These are phyloP conservation scores for Drosophila bunnanda DNA, from an alignment of 2,888 invertebrate genomes.

Conservation along the genomic window DNA sequence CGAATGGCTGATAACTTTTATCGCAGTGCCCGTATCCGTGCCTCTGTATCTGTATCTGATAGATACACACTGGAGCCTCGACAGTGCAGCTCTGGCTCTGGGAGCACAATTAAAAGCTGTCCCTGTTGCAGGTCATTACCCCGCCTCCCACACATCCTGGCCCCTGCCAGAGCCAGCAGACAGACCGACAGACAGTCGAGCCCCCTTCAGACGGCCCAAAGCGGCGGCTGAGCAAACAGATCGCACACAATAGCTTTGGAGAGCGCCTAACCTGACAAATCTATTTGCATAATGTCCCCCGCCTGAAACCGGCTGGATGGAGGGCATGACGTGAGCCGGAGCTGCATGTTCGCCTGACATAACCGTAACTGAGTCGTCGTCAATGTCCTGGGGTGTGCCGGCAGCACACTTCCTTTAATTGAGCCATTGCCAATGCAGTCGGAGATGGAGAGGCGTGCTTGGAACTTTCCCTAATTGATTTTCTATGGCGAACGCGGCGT, in stretches of 20 bases:
- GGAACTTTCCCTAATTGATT: conserved; percentile 68
- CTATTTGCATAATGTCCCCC: conserved; percentile 64
- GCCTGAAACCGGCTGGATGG: conserved; percentile 3
- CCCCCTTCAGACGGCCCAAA: conserved; percentile 60
- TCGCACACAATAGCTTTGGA: conserved; percentile 17
- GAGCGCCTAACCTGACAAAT: conserved; percentile 40
- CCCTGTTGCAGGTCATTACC: conserved; percentile 62
- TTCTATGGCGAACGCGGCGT: conserved; percentile 53
- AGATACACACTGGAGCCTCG: conserved; percentile 29
- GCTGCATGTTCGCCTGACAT: conserved; percentile 66
- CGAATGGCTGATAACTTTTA: conserved; percentile 59
- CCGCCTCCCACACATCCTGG: conserved; percentile 42
- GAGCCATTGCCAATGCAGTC: conserved; percentile 49
- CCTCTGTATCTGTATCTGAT: conserved; percentile 18
- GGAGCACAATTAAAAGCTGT: conserved; percentile 52
- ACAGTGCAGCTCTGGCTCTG: conserved; percentile 23
- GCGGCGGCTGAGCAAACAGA: conserved; percentile 55
- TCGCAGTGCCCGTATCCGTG: conserved; percentile 44
- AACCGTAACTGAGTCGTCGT: conserved; percentile 57
- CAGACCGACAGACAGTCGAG: conserved; percentile 9
- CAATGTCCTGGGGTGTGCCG: conserved; percentile 63
- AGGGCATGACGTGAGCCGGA: conserved; percentile 53
- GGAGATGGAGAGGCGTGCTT: conserved; percentile 34
- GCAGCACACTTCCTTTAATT: conserved; percentile 65
- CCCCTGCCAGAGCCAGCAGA: not conserved